Conservation (phyloP, 2,113 vertebrate species). For the Galbula dea region DNA sequence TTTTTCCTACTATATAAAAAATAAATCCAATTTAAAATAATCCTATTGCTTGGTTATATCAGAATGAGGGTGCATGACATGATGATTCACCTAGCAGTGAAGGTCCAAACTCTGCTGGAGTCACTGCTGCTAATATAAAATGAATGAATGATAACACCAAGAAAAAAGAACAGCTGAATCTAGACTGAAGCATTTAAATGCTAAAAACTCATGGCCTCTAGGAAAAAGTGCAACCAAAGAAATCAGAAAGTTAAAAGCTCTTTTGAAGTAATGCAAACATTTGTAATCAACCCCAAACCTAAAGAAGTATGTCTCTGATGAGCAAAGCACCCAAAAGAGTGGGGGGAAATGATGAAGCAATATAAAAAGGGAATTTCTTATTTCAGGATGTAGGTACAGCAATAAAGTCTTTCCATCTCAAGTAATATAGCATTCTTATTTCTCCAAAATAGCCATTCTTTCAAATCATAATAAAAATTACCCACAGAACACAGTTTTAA, state of each 20-base stretch:
- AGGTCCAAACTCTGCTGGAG: background rate
- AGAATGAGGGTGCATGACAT: background rate
- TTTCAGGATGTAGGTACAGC: background rate
- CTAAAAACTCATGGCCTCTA: background rate
- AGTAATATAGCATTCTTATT: constrained; percentile 16
- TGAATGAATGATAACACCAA: background rate
- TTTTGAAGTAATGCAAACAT: background rate
- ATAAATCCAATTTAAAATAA: background rate
- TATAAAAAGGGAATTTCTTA: background rate
- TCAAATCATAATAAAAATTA: constrained; percentile 63
- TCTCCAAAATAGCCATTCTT: constrained; percentile 34
- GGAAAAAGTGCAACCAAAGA: background rate
- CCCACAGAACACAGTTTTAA: constrained; percentile 30
- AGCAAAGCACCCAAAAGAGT: background rate
- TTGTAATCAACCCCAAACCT: constrained; percentile 12
- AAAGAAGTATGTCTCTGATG: background rate
- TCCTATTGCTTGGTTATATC: background rate
- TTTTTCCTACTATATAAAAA: background rate
- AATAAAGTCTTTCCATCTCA: constrained; percentile 20
- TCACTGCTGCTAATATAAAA: background rate
- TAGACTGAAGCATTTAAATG: background rate
- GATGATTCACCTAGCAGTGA: background rate
- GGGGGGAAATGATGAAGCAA: background rate
- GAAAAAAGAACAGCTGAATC: background rate
- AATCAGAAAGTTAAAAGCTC: background rate